Base-by-base conservation (phyloP, 1,140 invertebrate genomes). In the Drosophila auraria region DNA sequence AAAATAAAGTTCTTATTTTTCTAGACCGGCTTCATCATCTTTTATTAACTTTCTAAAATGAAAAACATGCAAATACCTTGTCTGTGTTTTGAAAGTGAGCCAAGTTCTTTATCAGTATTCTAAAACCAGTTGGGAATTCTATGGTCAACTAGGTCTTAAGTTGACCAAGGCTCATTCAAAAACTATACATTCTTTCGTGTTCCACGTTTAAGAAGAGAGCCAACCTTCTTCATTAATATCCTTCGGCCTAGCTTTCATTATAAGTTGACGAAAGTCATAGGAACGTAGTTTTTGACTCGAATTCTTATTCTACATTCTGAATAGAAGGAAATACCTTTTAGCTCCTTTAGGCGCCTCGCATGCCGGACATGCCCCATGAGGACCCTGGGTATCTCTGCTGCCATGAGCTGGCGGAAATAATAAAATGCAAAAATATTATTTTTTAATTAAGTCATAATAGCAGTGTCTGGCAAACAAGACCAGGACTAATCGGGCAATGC, bases 381-480 rank as follows among this genome's bases (percentile, higher is more conserved):
- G 4, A 5, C 12, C 2, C 66, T 20, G 14, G 64, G 15, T 44
- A 45, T 36, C 33, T 2, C 20, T 56, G 54, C 20, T 38, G 30
- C n/a, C 38, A 30, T 25, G 30, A 30, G 17, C n/a, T 49, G 25
- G 60, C 51, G 62, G 61, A 73, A 78, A 82, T 63, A 77, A 80
- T 71, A 50, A 63, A 75, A 84, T 74, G 51, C 49, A 64, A 58
- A 78, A 70, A 74, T 82, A 86, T 78, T 78, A 86, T 82, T 82
- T 82, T 82, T 78, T 82, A 84, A 87, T 84, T 87, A 82, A 87
- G 68, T 78, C 64, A 66, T 74, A 87, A 82, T 78, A 54, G 58
- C 81, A 83, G 70, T 82, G 65, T 58, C 63, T 78, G 73, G 23
- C 42, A 42, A 25, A 25, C 33, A 51, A 58, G 20, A 54, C 27